A percentile compares a stretch with the other conserved stretches of the same genome.
Evolutionary conservation across 2,797 vertebrate species (phyloP).

Genomic region (Crotalus adamanteus): DNA sequence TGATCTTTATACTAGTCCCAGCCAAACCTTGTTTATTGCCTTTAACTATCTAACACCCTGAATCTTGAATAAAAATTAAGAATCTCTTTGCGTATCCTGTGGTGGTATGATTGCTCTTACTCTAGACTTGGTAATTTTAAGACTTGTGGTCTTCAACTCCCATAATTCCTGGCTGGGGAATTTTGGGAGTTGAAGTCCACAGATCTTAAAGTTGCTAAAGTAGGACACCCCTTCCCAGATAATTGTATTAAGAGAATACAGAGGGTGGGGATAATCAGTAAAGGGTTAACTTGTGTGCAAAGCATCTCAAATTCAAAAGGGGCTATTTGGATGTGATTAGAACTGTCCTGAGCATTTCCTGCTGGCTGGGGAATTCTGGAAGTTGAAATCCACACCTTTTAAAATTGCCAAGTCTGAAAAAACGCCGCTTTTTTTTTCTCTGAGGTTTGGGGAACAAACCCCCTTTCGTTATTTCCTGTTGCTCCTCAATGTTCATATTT

Average conservation of each 20-base stretch:
- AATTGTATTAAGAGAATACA: not conserved
- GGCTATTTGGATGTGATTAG: not conserved
- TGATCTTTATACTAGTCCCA: not conserved
- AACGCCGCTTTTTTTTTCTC: not conserved
- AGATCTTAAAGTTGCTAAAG: not conserved
- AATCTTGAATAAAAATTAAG: conserved; percentile 38
- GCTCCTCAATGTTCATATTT: not conserved
- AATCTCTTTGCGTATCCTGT: not conserved
- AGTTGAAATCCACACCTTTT: not conserved
- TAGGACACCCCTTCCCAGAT: not conserved
- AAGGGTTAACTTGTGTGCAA: not conserved
- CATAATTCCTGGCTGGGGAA: not conserved
- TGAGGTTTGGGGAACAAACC: not conserved
- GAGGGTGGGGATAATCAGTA: not conserved
- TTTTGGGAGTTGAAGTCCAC: not conserved
- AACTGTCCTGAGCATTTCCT: not conserved
- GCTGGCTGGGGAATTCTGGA: not conserved
- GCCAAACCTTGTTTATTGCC: conserved; percentile 1
- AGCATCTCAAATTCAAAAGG: not conserved
- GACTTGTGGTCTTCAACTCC: not conserved
- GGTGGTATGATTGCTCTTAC: not conserved
- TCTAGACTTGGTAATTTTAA: accelerated
- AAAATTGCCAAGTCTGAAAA: not conserved
- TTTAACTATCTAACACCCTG: conserved; percentile 36
- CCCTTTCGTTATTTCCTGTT: not conserved